Percentiles rank a stretch among this genome's conserved stretches.
Conservation (phyloP, 1,140 invertebrate species). For the Hermetia illucens region DNA sequence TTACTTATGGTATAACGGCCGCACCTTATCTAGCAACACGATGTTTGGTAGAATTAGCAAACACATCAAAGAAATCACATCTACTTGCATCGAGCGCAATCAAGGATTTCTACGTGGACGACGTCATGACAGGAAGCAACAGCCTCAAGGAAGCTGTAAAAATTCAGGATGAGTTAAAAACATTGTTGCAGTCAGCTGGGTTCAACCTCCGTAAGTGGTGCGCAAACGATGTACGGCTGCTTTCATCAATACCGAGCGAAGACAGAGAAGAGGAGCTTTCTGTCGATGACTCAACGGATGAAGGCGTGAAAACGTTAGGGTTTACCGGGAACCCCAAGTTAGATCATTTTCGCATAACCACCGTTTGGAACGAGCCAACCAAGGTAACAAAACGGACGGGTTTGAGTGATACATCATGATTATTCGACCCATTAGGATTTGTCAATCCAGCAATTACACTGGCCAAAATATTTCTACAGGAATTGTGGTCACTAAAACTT, state of each 20-base stretch:
- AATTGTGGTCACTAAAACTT: constrained; percentile 14
- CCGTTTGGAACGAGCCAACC: no score
- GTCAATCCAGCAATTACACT: constrained; percentile 12
- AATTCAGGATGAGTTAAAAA: not conserved
- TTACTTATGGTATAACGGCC: constrained; percentile 28
- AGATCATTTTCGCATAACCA: no score
- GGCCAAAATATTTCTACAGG: constrained; percentile 19
- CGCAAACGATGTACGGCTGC: constrained; percentile 12
- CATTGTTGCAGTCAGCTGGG: not conserved
- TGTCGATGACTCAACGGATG: no score
- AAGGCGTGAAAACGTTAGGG: no score
- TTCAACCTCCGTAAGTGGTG: constrained; percentile 11
- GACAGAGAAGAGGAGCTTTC: no score
- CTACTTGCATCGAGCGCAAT: constrained; percentile 12
- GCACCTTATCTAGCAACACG: constrained; percentile 25
- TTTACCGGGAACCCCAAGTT: no score
- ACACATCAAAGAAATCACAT: constrained; percentile 4
- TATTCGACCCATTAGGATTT: constrained; percentile 29
- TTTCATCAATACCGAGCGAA: constrained; percentile 7
- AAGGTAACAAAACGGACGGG: no score
- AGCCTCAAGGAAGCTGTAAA: constrained; percentile 2
- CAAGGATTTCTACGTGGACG: constrained; percentile 8
- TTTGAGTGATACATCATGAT: constrained; percentile 14
- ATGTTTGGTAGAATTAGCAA: constrained; percentile 16
- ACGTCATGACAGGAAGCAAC: constrained; percentile 5